A percentile compares a stretch with the other conserved stretches of the same genome.
These are phyloP conservation scores for Macrobrachium nipponense DNA, from an alignment of 1,140 invertebrate species.

Conservation along the genomic window DNA sequence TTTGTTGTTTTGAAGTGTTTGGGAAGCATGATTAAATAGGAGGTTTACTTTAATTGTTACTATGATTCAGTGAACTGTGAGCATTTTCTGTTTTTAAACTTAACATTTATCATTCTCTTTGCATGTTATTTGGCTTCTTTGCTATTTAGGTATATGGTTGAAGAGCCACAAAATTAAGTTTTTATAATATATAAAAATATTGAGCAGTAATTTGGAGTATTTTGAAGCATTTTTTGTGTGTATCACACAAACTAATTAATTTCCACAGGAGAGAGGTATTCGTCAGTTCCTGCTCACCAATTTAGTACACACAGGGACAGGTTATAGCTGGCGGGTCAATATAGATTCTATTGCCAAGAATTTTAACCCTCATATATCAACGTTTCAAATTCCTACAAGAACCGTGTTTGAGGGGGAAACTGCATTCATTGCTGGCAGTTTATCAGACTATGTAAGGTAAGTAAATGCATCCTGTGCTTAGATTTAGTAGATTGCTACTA, in stretches of 20 bases:
- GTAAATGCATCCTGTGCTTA: background rate
- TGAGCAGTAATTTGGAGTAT: background rate
- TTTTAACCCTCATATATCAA: slow-evolving; percentile 73
- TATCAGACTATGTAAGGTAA: slow-evolving; percentile 84
- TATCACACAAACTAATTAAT: background rate
- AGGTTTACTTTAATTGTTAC: no score
- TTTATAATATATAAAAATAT: no score
- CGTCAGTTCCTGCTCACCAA: slow-evolving; percentile 85
- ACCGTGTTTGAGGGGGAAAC: slow-evolving; percentile 79
- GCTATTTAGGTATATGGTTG: no score
- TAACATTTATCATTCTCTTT: no score
- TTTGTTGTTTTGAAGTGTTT: no score
- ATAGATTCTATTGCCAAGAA: slow-evolving; percentile 77
- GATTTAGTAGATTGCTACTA: background rate
- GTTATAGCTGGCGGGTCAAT: slow-evolving; percentile 81
- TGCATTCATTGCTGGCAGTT: slow-evolving; percentile 83
- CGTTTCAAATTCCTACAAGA: slow-evolving; percentile 68
- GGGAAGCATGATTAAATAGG: no score
- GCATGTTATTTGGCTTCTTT: no score
- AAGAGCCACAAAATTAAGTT: no score
- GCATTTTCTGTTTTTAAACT: no score
- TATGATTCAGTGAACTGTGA: no score
- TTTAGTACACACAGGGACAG: slow-evolving; percentile 74
- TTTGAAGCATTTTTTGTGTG: background rate
- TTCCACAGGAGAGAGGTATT: slow-evolving; percentile 68